Percentiles rank a stretch among this genome's conserved stretches.
Conservation (phyloP, 2,888 invertebrate genomes). For the Tetanocera ferruginea region DNA sequence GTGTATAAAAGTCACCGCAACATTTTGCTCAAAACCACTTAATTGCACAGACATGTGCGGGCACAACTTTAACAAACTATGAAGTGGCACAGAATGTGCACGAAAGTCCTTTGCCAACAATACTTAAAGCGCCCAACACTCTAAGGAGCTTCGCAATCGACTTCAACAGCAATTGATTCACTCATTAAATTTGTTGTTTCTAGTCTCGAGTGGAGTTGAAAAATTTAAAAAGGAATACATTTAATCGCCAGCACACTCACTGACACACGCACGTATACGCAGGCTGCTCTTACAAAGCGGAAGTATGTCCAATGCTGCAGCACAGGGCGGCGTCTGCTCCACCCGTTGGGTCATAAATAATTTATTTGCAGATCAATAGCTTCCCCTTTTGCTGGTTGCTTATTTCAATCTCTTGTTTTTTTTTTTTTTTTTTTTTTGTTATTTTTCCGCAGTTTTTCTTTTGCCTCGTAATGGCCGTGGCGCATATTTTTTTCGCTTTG, state of each 20-base stretch:
- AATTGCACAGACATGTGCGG: constrained; percentile 9
- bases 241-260: neutral
- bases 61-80: constrained; percentile 25
- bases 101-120: constrained; percentile 13
- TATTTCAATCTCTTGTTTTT: neutral
- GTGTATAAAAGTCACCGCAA: constrained; percentile 34
- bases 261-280: neutral
- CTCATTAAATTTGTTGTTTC: constrained; percentile 32
- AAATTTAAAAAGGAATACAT: constrained; percentile 7
- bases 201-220: constrained; percentile 24
- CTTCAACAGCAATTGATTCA: neutral
- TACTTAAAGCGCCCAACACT: neutral
- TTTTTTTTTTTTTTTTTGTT: neutral
- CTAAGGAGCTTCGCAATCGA: neutral
- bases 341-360: constrained; percentile 19
- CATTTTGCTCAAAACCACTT: constrained; percentile 30
- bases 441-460: neutral
- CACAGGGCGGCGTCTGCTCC: neutral
- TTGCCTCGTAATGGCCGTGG: too few relatives aligned
- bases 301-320: neutral
- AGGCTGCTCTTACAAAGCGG: neutral
- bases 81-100: constrained; percentile 22
- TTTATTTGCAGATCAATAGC: constrained; percentile 34
- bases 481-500: neutral
- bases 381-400: neutral